Evolutionary conservation across 2,113 vertebrate species (phyloP), one percentile per base, ranked within the genome.

Genomic region (Hiodon alosoides): DNA sequence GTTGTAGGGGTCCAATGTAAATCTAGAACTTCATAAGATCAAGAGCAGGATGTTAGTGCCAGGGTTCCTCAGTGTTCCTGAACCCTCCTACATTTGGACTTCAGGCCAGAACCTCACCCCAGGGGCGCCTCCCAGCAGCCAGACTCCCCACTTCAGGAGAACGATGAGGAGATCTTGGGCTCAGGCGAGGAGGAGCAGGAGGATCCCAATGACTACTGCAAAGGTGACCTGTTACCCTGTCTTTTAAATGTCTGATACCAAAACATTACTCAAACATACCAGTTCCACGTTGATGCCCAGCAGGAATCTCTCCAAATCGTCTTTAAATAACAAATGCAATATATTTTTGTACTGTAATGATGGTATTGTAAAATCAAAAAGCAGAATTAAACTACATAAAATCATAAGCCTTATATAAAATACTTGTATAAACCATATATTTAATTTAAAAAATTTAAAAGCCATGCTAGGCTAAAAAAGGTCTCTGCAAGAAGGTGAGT

Each of bases 101-200:
- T 16, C 86, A 98, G 96, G 88, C 92, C 94, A 31, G 95, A 96
- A 85, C 90, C 92, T 82, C 90, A 93, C 83, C 92, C 92, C 52
- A 89, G 94, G 76, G 92, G 93, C 51, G 88, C 91, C 52, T 86
- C 92, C 76, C 89, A 93, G 72, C 92, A 93, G 31, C 83, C 92
- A 0, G 94, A 98, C 81, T 95, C 89, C 69, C 92, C 95, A 0
- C 84, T 91, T 10, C 95, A 95, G 2, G 95, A 98, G 77, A 94
- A 96, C 78, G 95, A 98, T 69, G 96, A 99, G 69, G 96, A 98
- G 88, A 98, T 98, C 82, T 86, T 98, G 83, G 97, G 97, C 16
- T 98, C 96, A 11, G 97, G 98, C 72, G 96, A 99, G 0, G 97
- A 99, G 10, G 97, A 99, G 72, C 97, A 99, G 75, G 97, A 99